Base-by-base conservation (phyloP, 2,113 vertebrate species). In the Sphaerodactylus townsendi region DNA sequence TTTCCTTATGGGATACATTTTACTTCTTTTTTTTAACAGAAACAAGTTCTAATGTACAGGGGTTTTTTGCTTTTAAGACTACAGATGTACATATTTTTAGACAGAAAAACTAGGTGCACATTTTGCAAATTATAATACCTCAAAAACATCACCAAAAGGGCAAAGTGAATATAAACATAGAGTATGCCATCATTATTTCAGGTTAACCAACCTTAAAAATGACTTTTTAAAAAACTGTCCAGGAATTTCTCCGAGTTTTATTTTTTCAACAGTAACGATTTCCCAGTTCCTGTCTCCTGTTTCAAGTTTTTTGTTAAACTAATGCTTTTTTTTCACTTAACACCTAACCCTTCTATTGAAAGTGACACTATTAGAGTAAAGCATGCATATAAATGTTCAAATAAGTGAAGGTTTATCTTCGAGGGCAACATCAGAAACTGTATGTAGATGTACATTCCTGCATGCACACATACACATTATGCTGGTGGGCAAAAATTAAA, bases 371-470 rank as follows among this genome's bases (percentile, higher is more conserved):
- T 2, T 37, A 79, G 0, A 0, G 1, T 23, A 76, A 77, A 0
- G 0, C 9, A 28, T 19, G 46, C 37, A 6, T 5, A 3, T 66
- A 84, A 21, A 44, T 0, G 0, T 10, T 68, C 1, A 46, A 50
- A 37, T 5, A 56, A 73, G 35, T 0, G 0, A 13, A 89, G 37
- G 53, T 80, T 56, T 74, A 83, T 82, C 33, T 69, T 69, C 33
- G 56, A 59, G 0, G 13, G 33, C 4, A 85, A 64, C 8, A 14
- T 10, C 2, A 69, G n/a, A 88, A 78, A 86, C 30, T 28, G 21
- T 44, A 25, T 56, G 41, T 7, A 35, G 30, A 6, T 65, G 39
- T 68, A 46, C 5, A n/a, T 46, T 9, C 28, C 14, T 28, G 74
- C 13, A 41, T 37, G 30, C 44, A 5, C 74, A 39, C 15, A 50